Base-by-base conservation (phyloP, 2,888 invertebrate genomes). In the Lampropteryx suffumata region DNA sequence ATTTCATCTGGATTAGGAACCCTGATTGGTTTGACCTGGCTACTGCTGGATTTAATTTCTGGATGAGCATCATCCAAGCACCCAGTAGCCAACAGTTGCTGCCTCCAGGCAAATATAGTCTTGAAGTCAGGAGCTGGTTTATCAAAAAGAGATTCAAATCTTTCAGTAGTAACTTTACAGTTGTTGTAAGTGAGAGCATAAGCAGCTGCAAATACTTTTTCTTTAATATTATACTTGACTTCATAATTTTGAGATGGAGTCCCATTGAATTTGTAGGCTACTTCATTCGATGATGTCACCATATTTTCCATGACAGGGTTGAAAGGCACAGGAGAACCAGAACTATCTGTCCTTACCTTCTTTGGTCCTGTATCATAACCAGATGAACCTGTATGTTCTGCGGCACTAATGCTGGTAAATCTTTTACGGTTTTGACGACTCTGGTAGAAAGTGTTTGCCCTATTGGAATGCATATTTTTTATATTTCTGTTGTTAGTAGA, bases 101-200 rank as follows among this genome's bases (percentile, higher is more conserved):
- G 84, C 49, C 89, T 74, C 90, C 88, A 90, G 26, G 71, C 69
- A 79, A 87, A 91, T 55, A 91, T 85, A 33, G 89, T 90, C 65
- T 89, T 82, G 51, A 84, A 89, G 66, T 90, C 89, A 32, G 91
- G 91, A 40, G 90, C 89, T 30, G 86, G 87, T 70, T 91, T 91
- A 40, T 83, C 82, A 72, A 70, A 87, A 7, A 75, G 30, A 27
- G 69, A 55, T 67, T 89, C 82, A 81, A 91, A 91, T 61, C 76
- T 84, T 0, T 82, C 76, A 41, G 84, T 74, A 41, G 78, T 84
- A n/a, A 82, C 77, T 73, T 78, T 86, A 56, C 90, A 90, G 50
- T 90, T 91, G 53, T 82, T 84, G 54, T 86, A 84, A 11, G 77
- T 79, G 59, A 91, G 77, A 24, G 90, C 89, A 73, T 73, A 84